Evolutionary conservation across 2,797 vertebrate genomes (phyloP), one percentile per base, ranked within the genome.

Genomic region (Arnoldichthys spilopterus): DNA sequence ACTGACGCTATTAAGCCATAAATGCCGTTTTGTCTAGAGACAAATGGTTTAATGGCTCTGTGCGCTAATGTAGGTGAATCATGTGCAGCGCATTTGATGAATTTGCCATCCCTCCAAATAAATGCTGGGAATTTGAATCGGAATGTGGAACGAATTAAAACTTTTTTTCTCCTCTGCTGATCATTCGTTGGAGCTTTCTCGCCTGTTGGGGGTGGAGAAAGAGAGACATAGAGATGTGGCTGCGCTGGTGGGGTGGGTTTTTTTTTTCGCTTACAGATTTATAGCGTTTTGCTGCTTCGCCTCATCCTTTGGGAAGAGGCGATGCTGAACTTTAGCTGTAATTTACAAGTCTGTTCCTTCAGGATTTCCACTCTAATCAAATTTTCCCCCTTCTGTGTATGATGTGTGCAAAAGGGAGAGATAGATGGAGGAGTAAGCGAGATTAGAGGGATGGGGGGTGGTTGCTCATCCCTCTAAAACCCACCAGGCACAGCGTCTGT

Each of bases 261-360:
- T 62, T 32, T 79, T 76, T 58, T 71, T 75, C 63, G 37, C 63
- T 67, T 73, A 67, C 20, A 61, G 83, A 82, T 86, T 84, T 82
- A 83, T 78, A 64, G 43, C 64, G n/a, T 74, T 84, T 80, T 81
- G 81, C 73, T 79, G 82, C 66, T 78, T 81, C 68, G 20, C 40
- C 28, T 70, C 68, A 75, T 84, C 80, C 72, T 77, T 30, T 26
- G 83, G 83, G 76, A 80, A 61, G 72, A 83, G 72, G 67, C 75
- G 78, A 74, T 80, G 84, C 80, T 85, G 82, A 83, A 80, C 83
- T 86, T 85, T 82, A 63, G 74, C 80, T 78, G 79, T 81, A 86
- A 85, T 82, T 84, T 78, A 84, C 71, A 82, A 75, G 74, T 74
- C 71, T 73, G 51, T 67, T 82, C 74, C 79, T 84, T 62, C 74